Conservation (phyloP, 2,113 vertebrate genomes). For the Rhinoptilus africanus region DNA sequence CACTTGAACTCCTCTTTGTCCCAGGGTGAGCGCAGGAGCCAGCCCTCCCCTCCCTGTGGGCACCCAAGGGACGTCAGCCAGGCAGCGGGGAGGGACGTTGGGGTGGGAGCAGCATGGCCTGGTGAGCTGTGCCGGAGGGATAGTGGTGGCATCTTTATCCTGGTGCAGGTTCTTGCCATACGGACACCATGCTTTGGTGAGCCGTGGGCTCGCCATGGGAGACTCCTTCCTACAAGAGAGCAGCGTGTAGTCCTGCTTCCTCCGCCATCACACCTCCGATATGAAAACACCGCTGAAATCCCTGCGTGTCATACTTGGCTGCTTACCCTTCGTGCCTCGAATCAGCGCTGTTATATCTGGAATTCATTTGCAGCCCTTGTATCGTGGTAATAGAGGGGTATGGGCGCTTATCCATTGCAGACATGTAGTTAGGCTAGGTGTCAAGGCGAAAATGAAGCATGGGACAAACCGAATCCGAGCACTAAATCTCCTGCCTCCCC, state of each 20-base stretch:
- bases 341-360: neutral
- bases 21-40: neutral
- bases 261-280: neutral
- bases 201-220: neutral
- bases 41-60: fast-evolving
- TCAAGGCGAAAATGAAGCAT: neutral
- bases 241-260: neutral
- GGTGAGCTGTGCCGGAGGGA: neutral
- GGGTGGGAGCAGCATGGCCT: neutral
- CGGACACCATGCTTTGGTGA: neutral
- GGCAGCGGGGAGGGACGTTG: fast-evolving
- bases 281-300: neutral
- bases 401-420: neutral
- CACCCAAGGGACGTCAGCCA: neutral
- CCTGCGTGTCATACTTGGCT: fast-evolving
- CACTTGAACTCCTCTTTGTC: neutral
- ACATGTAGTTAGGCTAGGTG: neutral
- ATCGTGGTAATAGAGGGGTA: neutral
- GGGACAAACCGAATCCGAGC: neutral
- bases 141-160: neutral
- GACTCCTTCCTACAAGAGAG: neutral
- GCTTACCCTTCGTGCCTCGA: neutral
- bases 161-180: neutral
- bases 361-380: neutral
- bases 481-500: neutral